A percentile compares a stretch with the other conserved stretches of the same genome.
Evolutionary conservation across 2,797 vertebrate genomes (phyloP).

Genomic region (Epinephelus coioides): DNA sequence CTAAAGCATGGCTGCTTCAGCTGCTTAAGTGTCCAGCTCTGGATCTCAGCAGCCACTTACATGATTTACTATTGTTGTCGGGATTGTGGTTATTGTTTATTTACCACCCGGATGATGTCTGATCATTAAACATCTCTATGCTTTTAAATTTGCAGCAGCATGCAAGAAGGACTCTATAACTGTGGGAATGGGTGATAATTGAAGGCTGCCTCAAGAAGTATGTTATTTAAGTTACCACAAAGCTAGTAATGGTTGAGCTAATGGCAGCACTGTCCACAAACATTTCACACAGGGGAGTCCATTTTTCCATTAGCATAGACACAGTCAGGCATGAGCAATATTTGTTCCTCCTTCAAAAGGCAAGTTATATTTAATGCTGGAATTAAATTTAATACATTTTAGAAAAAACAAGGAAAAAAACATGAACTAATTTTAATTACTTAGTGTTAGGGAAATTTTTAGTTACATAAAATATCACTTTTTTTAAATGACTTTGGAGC

Average conservation of each 20-base stretch:
- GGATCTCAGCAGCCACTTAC: not conserved
- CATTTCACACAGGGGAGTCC: not conserved
- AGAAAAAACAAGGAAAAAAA: too few relatives aligned
- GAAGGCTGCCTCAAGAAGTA: not conserved
- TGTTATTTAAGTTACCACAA: constrained; percentile 9
- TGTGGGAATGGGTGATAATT: constrained; percentile 9
- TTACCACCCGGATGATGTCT: not conserved
- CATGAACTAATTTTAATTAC: too few relatives aligned
- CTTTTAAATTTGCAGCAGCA: not conserved
- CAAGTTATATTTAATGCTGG: too few relatives aligned
- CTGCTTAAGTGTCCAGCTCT: not conserved
- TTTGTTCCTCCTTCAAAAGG: not conserved
- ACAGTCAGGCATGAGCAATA: not conserved
- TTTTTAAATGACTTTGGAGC: too few relatives aligned
- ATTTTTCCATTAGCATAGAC: not conserved
- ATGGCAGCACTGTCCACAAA: too few relatives aligned
- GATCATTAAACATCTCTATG: not conserved
- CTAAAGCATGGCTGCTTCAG: constrained; percentile 2
- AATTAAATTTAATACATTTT: too few relatives aligned
- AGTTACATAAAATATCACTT: too few relatives aligned
- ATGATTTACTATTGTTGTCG: constrained; percentile 9
- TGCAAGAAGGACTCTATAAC: constrained; percentile 1
- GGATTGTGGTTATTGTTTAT: not conserved
- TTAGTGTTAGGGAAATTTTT: too few relatives aligned
- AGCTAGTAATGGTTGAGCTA: not conserved